Base-by-base conservation (phyloP, 2,113 vertebrate genomes). In the Macquaria ambigua region DNA sequence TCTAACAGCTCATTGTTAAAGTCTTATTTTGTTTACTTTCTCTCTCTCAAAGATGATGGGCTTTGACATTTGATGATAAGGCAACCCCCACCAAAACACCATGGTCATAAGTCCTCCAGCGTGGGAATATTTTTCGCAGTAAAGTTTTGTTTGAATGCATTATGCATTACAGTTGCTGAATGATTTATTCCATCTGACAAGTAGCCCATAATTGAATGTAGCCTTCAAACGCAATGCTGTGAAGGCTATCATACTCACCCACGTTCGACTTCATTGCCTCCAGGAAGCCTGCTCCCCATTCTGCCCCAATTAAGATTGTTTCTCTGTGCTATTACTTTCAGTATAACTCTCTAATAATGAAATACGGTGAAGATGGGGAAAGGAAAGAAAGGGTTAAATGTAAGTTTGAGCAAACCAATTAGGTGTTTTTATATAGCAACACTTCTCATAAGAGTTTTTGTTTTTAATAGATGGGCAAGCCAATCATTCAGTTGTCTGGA, bases 151-250 rank as follows among this genome's bases (percentile, higher is more conserved):
- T 90, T 79, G 75, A 72, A 85, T 79, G 74, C 80, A 88, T 94
- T 85, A 64, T 91, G 82, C 81, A 89, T 89, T 84, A 79, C 56
- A 81, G 87, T 80, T 55, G 56, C 82, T 87, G 81, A 87, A 87
- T 89, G 88, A 93, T 93, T 92, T 90, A 92, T 87, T 91, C 85
- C 56, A 1, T 87, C 84, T 93, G 89, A 92, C 91, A 93, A 89
- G 76, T 75, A 85, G 89, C 73, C 88, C 82, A 79, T 94, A 94
- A 93, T 93, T 93, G 82, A 91, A 92, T 74, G 76, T 83, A 85
- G 69, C 87, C 86, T 88, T 93, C 75, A 81, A 79, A 90, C 21
- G 64, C 85, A 59, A 58, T 25, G 82, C 69, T 80, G 81, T 74
- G 81, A 92, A 89, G 88, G 86, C 84, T 66, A 84, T 86, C 90